Conservation (phyloP, 2,888 invertebrate genomes). For the Dendrolimus pini region DNA sequence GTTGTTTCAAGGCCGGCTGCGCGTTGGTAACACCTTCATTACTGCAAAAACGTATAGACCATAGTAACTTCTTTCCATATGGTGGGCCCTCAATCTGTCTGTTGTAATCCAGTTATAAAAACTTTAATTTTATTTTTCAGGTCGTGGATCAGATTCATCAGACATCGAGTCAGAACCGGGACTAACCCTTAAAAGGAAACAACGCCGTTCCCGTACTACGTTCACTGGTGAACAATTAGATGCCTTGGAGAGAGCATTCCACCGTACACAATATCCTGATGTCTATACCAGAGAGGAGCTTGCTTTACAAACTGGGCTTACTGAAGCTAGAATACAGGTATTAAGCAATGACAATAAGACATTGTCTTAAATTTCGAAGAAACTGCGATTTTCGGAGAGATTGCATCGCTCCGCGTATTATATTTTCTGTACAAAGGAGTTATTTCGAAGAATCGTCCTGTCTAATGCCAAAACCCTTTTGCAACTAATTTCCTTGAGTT, state of each 20-base stretch:
- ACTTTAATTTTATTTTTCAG: slow-evolving; percentile 22
- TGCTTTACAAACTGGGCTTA: slow-evolving; percentile 92
- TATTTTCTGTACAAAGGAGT: neutral
- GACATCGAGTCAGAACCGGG: slow-evolving; percentile 96
- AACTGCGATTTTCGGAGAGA: neutral
- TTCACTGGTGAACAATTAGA: slow-evolving; percentile 96
- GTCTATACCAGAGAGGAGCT: slow-evolving; percentile 95
- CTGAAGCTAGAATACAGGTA: slow-evolving; percentile 96
- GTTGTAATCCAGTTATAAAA: too few species aligned
- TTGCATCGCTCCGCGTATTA: neutral
- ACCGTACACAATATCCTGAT: slow-evolving; percentile 96
- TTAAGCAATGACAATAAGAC: too few species aligned
- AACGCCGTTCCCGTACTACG: slow-evolving; percentile 93
- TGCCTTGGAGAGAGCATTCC: slow-evolving; percentile 93
- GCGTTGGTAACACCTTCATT: too few species aligned
- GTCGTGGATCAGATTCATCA: slow-evolving; percentile 70
- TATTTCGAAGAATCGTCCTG: too few species aligned
- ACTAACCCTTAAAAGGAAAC: slow-evolving; percentile 91
- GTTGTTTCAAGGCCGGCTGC: too few species aligned
- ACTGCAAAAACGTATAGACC: too few species aligned
- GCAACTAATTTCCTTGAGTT: too few species aligned
- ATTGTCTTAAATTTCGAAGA: neutral
- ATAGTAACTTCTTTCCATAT: too few species aligned
- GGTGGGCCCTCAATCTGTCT: too few species aligned
- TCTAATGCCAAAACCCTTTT: too few species aligned